phyloP scores from a whole-genome alignment of 2,797 vertebrate species.

The Platalea minor region DNA sequence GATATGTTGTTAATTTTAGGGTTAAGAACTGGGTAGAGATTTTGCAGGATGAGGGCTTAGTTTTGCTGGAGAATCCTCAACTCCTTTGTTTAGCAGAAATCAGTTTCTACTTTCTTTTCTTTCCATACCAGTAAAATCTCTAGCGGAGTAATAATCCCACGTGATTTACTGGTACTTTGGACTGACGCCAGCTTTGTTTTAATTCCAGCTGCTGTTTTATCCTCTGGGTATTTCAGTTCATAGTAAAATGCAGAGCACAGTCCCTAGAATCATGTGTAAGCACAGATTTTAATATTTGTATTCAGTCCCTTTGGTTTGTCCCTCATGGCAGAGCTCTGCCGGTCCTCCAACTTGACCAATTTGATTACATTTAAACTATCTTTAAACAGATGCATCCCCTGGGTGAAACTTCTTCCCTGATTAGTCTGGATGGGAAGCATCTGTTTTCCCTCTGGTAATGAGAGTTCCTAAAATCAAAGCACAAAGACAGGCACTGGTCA shows the following conservation, averaged over 20 bases:
- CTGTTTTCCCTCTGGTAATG: constrained; percentile 51
- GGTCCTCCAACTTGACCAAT: constrained; percentile 41
- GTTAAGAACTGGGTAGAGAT: neutral
- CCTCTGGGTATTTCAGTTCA: constrained; percentile 8
- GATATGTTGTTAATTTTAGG: neutral
- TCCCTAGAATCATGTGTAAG: neutral
- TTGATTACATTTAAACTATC: constrained; percentile 59
- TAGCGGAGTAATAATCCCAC: neutral
- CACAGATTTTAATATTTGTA: neutral
- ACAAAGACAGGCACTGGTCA: neutral
- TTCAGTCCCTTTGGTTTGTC: neutral
- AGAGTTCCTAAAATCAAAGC: constrained; percentile 46
- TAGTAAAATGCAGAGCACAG: neutral
- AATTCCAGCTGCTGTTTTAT: constrained; percentile 44
- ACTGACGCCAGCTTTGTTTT: constrained; percentile 14
- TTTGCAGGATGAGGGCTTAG: neutral
- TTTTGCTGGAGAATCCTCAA: neutral
- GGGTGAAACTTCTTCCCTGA: constrained; percentile 56
- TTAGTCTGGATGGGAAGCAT: constrained; percentile 60
- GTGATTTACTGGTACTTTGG: neutral
- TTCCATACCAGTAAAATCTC: neutral
- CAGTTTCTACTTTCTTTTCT: neutral
- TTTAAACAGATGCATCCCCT: constrained; percentile 37
- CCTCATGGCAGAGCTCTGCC: constrained; percentile 16
- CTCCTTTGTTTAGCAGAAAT: constrained; percentile 30